A percentile compares a stretch with the other conserved stretches of the same genome.
Evolutionary conservation across 2,113 vertebrate genomes (phyloP).

Genomic region (Falco punctatus): DNA sequence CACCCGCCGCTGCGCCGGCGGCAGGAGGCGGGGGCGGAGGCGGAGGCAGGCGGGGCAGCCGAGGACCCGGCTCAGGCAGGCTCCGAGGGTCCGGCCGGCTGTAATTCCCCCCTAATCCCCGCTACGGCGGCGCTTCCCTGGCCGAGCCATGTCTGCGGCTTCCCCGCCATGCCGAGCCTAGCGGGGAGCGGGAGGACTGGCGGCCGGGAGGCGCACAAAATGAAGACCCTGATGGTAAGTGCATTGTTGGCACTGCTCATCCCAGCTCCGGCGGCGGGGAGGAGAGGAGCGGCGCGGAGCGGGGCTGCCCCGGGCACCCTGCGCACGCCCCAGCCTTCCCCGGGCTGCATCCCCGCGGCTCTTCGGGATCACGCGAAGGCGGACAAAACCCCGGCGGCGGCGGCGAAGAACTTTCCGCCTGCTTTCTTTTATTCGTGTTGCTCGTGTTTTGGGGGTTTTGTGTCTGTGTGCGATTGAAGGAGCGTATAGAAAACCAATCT

Average conservation of each 20-base stretch:
- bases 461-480: not conserved
- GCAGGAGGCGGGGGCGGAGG: slow-evolving; percentile 39
- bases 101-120: slow-evolving; percentile 82
- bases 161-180: slow-evolving; percentile 76
- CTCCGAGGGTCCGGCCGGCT: slow-evolving; percentile 80
- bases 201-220: slow-evolving; percentile 79
- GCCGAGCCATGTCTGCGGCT: slow-evolving; percentile 37
- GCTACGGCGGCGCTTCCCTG: slow-evolving; percentile 56
- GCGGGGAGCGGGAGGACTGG: slow-evolving; percentile 77
- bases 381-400: not conserved
- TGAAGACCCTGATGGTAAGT: slow-evolving; percentile 95
- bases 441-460: not conserved
- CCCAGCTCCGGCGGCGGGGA: slow-evolving; percentile 15
- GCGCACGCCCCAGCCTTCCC: not conserved
- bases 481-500: not conserved
- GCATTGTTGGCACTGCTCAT: slow-evolving; percentile 45
- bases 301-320: not conserved
- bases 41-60: slow-evolving; percentile 47
- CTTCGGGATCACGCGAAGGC: not conserved
- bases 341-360: not conserved
- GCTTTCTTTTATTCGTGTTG: slow-evolving; percentile 54
- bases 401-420: slow-evolving; percentile 72
- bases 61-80: slow-evolving; percentile 82
- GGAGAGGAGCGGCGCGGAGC: not conserved
- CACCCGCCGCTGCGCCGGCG: slow-evolving; percentile 11